phyloP scores from a whole-genome alignment of 1,140 invertebrate species.

The Polypedilum vanderplanki region DNA sequence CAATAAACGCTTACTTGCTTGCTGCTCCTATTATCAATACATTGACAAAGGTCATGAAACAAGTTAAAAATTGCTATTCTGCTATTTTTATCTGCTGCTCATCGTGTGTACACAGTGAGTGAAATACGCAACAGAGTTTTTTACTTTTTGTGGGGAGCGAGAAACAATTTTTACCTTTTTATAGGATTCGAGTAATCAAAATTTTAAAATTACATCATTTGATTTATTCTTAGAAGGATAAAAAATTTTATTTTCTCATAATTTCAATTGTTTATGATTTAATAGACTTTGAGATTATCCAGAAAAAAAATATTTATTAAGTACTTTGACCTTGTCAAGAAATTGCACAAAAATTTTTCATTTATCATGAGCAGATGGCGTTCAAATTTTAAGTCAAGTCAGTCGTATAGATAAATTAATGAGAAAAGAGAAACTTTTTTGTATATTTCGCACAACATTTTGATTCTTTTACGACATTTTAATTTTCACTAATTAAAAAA shows the following conservation, averaged over 20 bases:
- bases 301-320: no score
- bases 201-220: neutral
- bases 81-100: neutral
- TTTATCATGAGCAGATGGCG: no score
- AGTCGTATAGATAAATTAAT: no score
- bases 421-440: no score
- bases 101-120: neutral
- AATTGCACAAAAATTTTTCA: no score
- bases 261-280: no score
- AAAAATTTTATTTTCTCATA: neutral
- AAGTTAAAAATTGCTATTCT: neutral
- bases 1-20: neutral
- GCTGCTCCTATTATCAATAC: neutral
- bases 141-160: neutral
- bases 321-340: no score
- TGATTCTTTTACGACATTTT: no score
- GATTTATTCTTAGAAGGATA: neutral
- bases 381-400: no score
- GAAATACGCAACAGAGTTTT: neutral
- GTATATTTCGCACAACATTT: no score
- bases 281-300: no score
- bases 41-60: conserved; percentile 6
- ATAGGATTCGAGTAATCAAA: neutral
- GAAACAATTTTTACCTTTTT: neutral
- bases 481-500: no score